Base-by-base conservation (phyloP, 2,797 vertebrate genomes). In the Hoplostethus atlanticus region DNA sequence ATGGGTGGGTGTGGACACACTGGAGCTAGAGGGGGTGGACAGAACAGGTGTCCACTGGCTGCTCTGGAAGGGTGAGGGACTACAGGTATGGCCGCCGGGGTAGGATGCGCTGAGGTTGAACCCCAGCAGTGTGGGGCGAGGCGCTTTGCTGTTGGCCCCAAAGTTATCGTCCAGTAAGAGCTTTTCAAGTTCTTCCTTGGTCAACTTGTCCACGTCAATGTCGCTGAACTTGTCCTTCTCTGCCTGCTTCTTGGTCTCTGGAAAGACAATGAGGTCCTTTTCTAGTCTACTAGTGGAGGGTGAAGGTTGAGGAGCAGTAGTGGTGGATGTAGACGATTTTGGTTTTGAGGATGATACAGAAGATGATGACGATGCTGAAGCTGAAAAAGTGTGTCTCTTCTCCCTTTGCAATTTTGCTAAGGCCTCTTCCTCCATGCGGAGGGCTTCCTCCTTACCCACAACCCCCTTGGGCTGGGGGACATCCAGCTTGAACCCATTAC, bases 401-500 rank as follows among this genome's bases (percentile, higher is more conserved):
- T 96, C 97, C 67, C 94, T 96, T 81, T 96, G 97, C 81, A 98
- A 84, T 91, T 96, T 97, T 60, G 97, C 97, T 89, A 99, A 92
- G 6, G 98, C 98, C 53, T 99, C 98, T 64, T 95, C 96, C 93
- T 99, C 98, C 98, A 99, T 99, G 63, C 96, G 97, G 73, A 99
- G 93, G 17, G 98, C 98, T 90, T 99, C 98, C 91, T 98, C 97
- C 91, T 97, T 98, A 84, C 95, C 97, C 93, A 99, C 95, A 77
- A 84, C 94, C 83, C 96, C 96, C 94, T 95, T 97, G 63, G 95
- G 82, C 89, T 92, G 92, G 73, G 96, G 94, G 59, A 93, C 92
- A 69, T 94, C 91, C 69, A 94, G 91, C 81, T 96, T 96, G 93
- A 97, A 95, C 83, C 95, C 97, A 96, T 95, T 97, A 90, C 93